Base-by-base conservation (phyloP, 2,888 invertebrate species). In the Megamerina dolium region DNA sequence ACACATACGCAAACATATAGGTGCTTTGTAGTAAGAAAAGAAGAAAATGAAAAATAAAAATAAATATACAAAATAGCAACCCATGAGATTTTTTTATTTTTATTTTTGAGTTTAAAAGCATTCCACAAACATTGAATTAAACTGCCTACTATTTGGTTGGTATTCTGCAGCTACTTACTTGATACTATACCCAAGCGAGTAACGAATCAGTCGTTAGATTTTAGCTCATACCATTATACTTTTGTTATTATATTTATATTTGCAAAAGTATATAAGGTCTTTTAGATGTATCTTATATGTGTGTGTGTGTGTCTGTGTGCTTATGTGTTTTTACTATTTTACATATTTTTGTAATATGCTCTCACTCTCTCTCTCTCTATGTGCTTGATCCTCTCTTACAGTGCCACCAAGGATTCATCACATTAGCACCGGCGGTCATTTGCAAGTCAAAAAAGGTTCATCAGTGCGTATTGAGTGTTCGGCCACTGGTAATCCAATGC, bases 381-480 rank as follows among this genome's bases (percentile, higher is more conserved):
- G 14, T 19, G 19, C 14, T 16, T 16, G 8, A 3, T 20, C 5
- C 13, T 2, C 5, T 27, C 16, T n/a, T 13, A 43, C 73, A 82
- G 81, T 81, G 55, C 81, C 81, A 51, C 80, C 82, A 52, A 74
- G 77, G 59, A 80, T 81, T 59, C 74, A 78, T 63, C 77, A 77
- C 65, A 76, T 79, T 51, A 76, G 79, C 46, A 77, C 78, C 46
- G 77, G 78, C 56, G 80, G 79, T 53, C 76, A 77, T 60, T 75
- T 81, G 57, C 79, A 80, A 67, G 80, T 80, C 55, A 79, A 84
- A 65, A 83, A 83, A 38, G 87, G 87, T 44, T 83, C 83, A 40
- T 80, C 82, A 48, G 83, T 86, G 53, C 83, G 85, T 49, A 75
- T 87, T 58, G 83, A 84, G 68, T 88, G 87, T 66, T 83, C 81